phyloP scores from a whole-genome alignment of 2,797 vertebrate species.

The Sparus aurata region DNA sequence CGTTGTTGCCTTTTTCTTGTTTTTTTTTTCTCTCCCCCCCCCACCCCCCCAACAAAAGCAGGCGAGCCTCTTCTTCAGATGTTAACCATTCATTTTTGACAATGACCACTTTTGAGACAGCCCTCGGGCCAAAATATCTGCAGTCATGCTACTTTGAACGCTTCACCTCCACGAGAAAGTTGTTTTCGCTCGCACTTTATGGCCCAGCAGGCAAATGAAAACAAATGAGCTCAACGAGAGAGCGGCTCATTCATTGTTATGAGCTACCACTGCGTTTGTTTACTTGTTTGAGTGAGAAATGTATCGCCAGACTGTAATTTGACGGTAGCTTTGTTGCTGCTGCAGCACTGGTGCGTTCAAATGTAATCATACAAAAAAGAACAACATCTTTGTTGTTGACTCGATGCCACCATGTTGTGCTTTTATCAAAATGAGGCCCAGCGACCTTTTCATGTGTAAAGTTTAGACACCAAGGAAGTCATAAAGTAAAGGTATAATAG shows the following conservation, averaged over 20 bases:
- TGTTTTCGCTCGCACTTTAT: slow-evolving; percentile 49
- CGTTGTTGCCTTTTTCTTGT: slow-evolving; percentile 35
- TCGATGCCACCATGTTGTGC: slow-evolving; percentile 15
- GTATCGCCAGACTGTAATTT: slow-evolving; percentile 12
- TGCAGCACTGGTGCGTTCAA: slow-evolving; percentile 26
- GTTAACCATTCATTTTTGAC: slow-evolving; percentile 73
- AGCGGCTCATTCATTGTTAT: slow-evolving; percentile 76
- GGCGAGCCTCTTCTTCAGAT: slow-evolving; percentile 41
- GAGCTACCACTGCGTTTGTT: slow-evolving; percentile 66
- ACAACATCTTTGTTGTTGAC: slow-evolving; percentile 47
- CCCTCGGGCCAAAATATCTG: slow-evolving; percentile 66
- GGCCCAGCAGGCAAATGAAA: slow-evolving; percentile 69
- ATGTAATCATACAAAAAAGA: slow-evolving; percentile 11
- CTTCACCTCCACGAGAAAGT: slow-evolving; percentile 56
- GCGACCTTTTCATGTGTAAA: slow-evolving; percentile 9
- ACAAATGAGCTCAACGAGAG: slow-evolving; percentile 72
- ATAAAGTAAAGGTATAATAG: slow-evolving; percentile 14
- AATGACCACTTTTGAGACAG: slow-evolving; percentile 72
- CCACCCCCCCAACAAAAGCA: slow-evolving; percentile 42
- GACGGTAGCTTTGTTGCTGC: slow-evolving; percentile 48
- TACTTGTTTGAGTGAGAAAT: slow-evolving; percentile 46
- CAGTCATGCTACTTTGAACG: slow-evolving; percentile 55
- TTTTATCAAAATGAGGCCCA: slow-evolving; percentile 3
- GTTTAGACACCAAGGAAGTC: slow-evolving; percentile 33
- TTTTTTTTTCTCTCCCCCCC: not conserved